Conservation (phyloP, 92 coral and sea anemone genomes). For the Phymanthus crucifer region DNA sequence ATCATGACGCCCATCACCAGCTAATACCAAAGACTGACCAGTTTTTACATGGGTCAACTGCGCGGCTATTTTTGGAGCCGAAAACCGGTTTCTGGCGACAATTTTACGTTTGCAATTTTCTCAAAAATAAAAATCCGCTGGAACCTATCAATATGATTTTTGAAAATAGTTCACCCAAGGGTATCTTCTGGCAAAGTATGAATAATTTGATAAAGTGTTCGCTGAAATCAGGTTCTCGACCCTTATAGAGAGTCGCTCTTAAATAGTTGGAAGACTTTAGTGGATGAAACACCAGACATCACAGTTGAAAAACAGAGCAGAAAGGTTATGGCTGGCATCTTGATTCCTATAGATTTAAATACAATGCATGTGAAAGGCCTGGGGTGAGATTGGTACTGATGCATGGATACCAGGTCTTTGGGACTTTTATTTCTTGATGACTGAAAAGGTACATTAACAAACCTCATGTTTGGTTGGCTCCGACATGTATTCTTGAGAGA, state of each 20-base stretch:
- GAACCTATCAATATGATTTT: too few relatives aligned
- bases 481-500: constrained; percentile 48
- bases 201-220: too few relatives aligned
- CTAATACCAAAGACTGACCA: constrained; percentile 30
- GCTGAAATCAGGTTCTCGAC: not conserved
- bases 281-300: constrained; percentile 38
- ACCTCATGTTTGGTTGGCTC: constrained; percentile 47
- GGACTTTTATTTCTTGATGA: not conserved
- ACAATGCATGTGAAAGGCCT: not conserved
- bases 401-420: not conserved
- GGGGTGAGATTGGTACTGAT: not conserved
- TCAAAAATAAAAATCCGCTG: too few relatives aligned
- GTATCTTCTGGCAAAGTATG: too few relatives aligned
- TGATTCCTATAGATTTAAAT: constrained; percentile 20
- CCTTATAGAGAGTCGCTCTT: constrained; percentile 14
- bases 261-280: constrained; percentile 40
- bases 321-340: constrained; percentile 45
- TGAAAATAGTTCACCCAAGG: too few relatives aligned
- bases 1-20: constrained; percentile 21
- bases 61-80: not conserved
- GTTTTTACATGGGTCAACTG: too few relatives aligned
- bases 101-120: not conserved
- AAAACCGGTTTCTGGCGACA: constrained; percentile 3
- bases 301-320: constrained; percentile 35
- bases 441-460: not conserved